phyloP scores from a whole-genome alignment of 2,888 invertebrate genomes.

The Cataglyphis livida region DNA sequence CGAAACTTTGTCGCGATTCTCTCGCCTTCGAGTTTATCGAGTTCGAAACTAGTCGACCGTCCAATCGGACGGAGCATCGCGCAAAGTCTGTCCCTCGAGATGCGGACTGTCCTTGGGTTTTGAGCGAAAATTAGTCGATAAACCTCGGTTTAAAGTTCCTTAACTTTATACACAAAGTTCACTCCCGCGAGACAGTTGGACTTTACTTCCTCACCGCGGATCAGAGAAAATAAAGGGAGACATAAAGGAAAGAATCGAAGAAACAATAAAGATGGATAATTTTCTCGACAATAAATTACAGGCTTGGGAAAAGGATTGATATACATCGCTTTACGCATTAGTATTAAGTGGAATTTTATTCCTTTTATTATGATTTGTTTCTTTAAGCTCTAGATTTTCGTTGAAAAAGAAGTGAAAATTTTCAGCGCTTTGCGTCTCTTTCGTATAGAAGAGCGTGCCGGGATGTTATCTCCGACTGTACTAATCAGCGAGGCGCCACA shows the following conservation, averaged over 20 bases:
- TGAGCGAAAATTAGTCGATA: slow-evolving; percentile 80
- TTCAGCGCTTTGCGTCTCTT: not conserved
- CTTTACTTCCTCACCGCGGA: slow-evolving; percentile 50
- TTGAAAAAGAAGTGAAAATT: not conserved
- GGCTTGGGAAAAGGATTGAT: not conserved
- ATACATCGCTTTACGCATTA: not conserved
- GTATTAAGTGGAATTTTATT: not conserved
- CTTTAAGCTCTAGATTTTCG: not conserved
- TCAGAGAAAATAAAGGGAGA: slow-evolving; percentile 57
- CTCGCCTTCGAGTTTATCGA: slow-evolving; percentile 73
- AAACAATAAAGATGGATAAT: not conserved
- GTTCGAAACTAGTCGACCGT: slow-evolving; percentile 73
- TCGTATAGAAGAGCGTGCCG: not conserved
- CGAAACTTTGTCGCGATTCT: slow-evolving; percentile 72
- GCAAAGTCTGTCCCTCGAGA: slow-evolving; percentile 72
- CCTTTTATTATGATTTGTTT: too few species aligned
- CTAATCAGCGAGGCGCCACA: slow-evolving; percentile 29
- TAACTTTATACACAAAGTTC: slow-evolving; percentile 58
- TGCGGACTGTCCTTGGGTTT: slow-evolving; percentile 68
- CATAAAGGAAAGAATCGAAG: slow-evolving; percentile 4
- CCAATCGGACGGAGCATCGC: slow-evolving; percentile 68
- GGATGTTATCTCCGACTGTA: slow-evolving; percentile 28
- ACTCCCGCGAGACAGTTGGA: slow-evolving; percentile 13
- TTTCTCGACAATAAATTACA: not conserved
- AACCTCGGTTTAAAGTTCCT: slow-evolving; percentile 77